Evolutionary conservation across 30 jellyfish, hydroid and myxozoan species (phyloP).

Genomic region (Pseudorhiza aurosa): DNA sequence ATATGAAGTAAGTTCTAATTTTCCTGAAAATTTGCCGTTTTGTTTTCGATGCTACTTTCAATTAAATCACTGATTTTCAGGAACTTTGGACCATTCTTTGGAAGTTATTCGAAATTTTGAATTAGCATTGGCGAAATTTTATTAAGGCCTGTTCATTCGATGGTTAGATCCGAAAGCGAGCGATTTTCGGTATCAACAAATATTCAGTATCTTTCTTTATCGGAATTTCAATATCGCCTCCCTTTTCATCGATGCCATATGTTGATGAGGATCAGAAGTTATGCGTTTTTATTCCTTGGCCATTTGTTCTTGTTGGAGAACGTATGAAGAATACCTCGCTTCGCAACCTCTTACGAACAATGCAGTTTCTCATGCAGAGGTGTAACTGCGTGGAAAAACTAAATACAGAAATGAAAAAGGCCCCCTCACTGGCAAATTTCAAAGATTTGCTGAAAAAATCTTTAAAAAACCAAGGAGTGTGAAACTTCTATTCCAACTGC

Average conservation of each 20-base stretch:
- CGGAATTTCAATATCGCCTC: too few relatives aligned
- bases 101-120: too few relatives aligned
- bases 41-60: too few relatives aligned
- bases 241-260: too few relatives aligned
- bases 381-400: neutral
- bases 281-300: too few relatives aligned
- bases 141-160: neutral
- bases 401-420: neutral
- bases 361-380: neutral
- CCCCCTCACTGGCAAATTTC: neutral
- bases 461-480: neutral
- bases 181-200: neutral
- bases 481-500: neutral
- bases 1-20: constrained; percentile 17
- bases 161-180: neutral
- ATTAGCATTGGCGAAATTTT: too few relatives aligned
- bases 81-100: too few relatives aligned
- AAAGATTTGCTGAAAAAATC: neutral
- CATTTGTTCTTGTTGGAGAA: too few relatives aligned
- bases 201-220: too few relatives aligned
- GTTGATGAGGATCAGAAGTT: too few relatives aligned
- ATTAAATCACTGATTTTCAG: too few relatives aligned
- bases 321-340: neutral
- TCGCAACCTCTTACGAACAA: neutral
- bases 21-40: too few relatives aligned